phyloP scores from a whole-genome alignment of 2,113 vertebrate genomes.

The Pardalotus punctatus region DNA sequence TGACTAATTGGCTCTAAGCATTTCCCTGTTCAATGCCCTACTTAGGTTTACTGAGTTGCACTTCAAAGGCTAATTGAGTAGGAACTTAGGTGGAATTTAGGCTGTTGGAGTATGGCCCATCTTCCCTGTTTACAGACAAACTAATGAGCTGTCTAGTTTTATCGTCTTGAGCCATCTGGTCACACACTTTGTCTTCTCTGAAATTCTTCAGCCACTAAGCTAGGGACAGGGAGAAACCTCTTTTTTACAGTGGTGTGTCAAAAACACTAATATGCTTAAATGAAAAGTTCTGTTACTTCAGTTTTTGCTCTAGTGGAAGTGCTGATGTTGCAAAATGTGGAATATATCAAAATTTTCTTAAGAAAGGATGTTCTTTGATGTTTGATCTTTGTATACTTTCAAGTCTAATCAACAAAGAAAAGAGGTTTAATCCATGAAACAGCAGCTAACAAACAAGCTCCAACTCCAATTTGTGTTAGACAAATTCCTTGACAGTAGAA shows the following conservation, averaged over 20 bases:
- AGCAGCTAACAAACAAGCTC: neutral
- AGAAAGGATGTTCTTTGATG: neutral
- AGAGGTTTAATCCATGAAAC: neutral
- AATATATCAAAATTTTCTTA: neutral
- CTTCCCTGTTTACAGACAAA: neutral
- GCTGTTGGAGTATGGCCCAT: neutral
- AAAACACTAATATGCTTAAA: neutral
- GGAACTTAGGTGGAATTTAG: conserved; percentile 14
- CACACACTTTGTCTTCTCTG: neutral
- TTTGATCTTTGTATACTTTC: neutral
- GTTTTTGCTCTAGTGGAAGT: neutral
- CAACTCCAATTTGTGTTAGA: neutral
- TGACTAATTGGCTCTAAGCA: neutral
- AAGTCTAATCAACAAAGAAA: neutral
- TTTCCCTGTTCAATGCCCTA: conserved; percentile 20
- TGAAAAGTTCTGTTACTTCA: neutral
- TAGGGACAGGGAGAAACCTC: neutral
- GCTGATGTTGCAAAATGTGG: neutral
- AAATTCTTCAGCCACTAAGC: neutral
- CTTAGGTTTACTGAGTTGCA: conserved; percentile 8
- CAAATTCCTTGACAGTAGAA: neutral
- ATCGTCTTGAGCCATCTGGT: neutral
- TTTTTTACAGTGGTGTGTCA: neutral
- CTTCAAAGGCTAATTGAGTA: conserved; percentile 41
- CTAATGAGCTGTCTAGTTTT: neutral